phyloP scores from a whole-genome alignment of 1,140 invertebrate genomes.

The Camponotus vicinus region DNA sequence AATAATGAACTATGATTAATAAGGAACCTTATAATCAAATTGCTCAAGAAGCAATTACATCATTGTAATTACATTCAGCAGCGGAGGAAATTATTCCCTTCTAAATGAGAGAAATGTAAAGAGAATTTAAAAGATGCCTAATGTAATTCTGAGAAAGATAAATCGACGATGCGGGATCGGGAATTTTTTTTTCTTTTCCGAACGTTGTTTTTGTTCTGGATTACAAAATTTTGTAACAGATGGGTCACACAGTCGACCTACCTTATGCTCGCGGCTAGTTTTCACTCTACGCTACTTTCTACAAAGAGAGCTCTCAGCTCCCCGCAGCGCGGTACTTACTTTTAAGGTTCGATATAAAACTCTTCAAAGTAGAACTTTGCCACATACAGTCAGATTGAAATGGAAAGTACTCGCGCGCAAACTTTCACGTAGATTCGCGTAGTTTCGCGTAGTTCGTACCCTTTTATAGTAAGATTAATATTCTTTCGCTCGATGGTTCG shows the following conservation, averaged over 20 bases:
- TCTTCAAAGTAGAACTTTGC: slow-evolving; percentile 27
- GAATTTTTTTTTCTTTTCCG: not conserved
- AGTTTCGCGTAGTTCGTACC: not conserved
- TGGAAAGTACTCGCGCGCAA: slow-evolving; percentile 45
- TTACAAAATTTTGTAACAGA: slow-evolving; percentile 33
- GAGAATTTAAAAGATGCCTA: not conserved
- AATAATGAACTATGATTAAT: slow-evolving; percentile 30
- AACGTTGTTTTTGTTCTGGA: not conserved
- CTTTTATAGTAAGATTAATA: slow-evolving; percentile 64
- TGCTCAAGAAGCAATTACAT: not conserved
- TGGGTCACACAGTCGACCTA: not conserved
- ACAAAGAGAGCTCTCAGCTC: slow-evolving; percentile 38
- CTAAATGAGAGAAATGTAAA: not conserved
- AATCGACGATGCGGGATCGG: not conserved
- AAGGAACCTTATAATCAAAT: not conserved
- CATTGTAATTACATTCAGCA: not conserved
- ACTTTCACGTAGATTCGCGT: slow-evolving; percentile 55
- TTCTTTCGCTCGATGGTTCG: slow-evolving; percentile 52
- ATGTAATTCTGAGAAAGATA: slow-evolving; percentile 9
- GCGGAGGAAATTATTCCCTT: not conserved
- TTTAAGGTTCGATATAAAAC: slow-evolving; percentile 57
- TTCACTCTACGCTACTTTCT: slow-evolving; percentile 49
- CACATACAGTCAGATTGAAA: slow-evolving; percentile 50
- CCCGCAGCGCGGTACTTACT: slow-evolving; percentile 4
- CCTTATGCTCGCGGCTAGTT: slow-evolving; percentile 29